Base-by-base conservation (phyloP, 2,797 vertebrate genomes). In the Enteromius afrohamiltoni region DNA sequence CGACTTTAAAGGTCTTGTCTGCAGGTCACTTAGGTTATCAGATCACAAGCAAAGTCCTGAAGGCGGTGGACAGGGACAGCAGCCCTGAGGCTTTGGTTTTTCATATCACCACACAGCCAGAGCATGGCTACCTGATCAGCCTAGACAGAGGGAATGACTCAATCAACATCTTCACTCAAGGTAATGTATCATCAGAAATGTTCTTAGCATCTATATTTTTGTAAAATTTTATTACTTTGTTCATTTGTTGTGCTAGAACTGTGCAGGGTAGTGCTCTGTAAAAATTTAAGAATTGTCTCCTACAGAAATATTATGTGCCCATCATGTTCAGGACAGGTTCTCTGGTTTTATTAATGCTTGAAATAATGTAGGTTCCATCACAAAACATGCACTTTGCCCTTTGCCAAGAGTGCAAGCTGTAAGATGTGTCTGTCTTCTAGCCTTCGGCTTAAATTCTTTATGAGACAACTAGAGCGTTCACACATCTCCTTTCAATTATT, bases 31-130 rank as follows among this genome's bases (percentile, higher is more conserved):
- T 96, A 0, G 98, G 98, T 0, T 97, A 95, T 91, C 91, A 92
- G 73, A 94, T 99, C 87, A 96, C 93, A 83, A 95, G 93, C 89
- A 98, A 96, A 86, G 92, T 92, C 21, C 90, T 99, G 83, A 96
- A 92, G 91, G 96, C 92, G 1, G 95, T 96, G 89, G 97, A 99
- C 91, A 93, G 94, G 88, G 97, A 98, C 94, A 98, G 96, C 86
- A 87, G 83, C 7, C 94, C 91, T 0, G 49, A 85, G 62, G 91
- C 92, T 21, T 92, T 98, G 85, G 87, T 93, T 86, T 96, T 97
- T 90, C 92, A 92, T 85, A 89, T 99, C 89, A 96, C 94, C 1
- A 89, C 91, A 19, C 91, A 91, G 49, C 97, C 97, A 0, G 94
- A 88, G 80, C 95, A 98, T 21, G 98, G 98, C 6, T 96, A 96